Percentiles rank a stretch among this genome's conserved stretches.
Evolutionary conservation across 2,113 vertebrate genomes (phyloP).

Genomic region (Hydrolagus affinis): DNA sequence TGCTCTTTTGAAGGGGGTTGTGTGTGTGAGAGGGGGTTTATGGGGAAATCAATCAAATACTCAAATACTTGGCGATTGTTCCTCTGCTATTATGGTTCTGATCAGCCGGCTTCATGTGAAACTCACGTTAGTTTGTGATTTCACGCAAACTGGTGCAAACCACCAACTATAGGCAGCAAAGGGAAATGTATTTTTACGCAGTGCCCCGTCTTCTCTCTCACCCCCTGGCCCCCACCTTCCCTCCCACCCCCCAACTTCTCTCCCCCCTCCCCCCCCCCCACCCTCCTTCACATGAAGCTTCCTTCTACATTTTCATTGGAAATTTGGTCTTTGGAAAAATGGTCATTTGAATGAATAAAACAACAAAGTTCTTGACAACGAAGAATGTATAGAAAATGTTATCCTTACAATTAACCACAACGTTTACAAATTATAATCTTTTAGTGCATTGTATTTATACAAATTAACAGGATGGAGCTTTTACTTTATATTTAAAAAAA

Average conservation of each 20-base stretch:
- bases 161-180: neutral
- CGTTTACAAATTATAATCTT: constrained; percentile 65
- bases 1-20: constrained; percentile 5
- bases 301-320: constrained; percentile 9
- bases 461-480: constrained; percentile 50
- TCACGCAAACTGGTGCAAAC: neutral
- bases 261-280: too few relatives aligned
- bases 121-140: neutral
- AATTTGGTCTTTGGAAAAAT: constrained; percentile 38
- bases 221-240: too few relatives aligned
- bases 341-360: constrained; percentile 44
- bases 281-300: neutral
- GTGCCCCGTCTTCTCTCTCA: too few relatives aligned
- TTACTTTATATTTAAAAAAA: constrained; percentile 10
- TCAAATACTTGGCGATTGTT: neutral
- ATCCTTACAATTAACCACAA: constrained; percentile 58
- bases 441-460: constrained; percentile 62
- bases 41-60: neutral
- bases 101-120: neutral
- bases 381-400: constrained; percentile 65
- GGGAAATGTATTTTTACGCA: neutral
- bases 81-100: neutral
- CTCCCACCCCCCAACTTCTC: too few relatives aligned
- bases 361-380: constrained; percentile 56
- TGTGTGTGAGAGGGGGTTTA: neutral